Percentiles rank a stretch among this genome's conserved stretches.
These are phyloP conservation scores for Rhogogaster chlorosoma DNA, from an alignment of 2,888 invertebrate species.

Conservation along the genomic window DNA sequence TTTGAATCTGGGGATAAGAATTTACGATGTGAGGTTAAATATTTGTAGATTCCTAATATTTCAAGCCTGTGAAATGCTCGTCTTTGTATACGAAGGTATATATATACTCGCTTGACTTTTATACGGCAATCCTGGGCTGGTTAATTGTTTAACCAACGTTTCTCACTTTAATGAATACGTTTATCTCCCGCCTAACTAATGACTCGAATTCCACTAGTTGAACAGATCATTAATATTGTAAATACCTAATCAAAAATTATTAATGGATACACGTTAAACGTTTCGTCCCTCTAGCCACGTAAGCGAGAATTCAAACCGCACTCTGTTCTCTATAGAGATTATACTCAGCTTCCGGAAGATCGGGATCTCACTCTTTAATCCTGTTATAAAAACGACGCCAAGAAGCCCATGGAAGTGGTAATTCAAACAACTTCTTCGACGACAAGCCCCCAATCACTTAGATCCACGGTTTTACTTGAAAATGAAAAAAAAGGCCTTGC, in stretches of 20 bases:
- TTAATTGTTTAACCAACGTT: constrained; percentile 36
- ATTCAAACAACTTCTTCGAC: background rate
- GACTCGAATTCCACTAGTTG: constrained; percentile 21
- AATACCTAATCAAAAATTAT: constrained; percentile 35
- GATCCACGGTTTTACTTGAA: background rate
- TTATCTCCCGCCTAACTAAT: constrained; percentile 27
- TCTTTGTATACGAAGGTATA: background rate
- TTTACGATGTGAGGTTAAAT: background rate
- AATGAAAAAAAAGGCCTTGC: background rate
- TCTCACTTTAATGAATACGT: constrained; percentile 14
- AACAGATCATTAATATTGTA: constrained; percentile 42
- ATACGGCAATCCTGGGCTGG: background rate
- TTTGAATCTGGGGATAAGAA: background rate
- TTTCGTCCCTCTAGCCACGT: background rate
- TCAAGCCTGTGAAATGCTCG: background rate
- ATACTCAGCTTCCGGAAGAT: constrained; percentile 42
- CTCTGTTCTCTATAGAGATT: background rate
- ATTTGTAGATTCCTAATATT: background rate
- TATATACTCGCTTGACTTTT: background rate
- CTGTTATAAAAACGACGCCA: background rate
- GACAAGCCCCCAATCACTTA: background rate
- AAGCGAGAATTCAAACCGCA: background rate
- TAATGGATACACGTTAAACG: constrained; percentile 4
- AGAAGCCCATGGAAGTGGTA: background rate
- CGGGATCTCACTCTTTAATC: background rate